Base-by-base conservation (phyloP, 92 coral and sea anemone genomes). In the Isaurus tuberculatus region DNA sequence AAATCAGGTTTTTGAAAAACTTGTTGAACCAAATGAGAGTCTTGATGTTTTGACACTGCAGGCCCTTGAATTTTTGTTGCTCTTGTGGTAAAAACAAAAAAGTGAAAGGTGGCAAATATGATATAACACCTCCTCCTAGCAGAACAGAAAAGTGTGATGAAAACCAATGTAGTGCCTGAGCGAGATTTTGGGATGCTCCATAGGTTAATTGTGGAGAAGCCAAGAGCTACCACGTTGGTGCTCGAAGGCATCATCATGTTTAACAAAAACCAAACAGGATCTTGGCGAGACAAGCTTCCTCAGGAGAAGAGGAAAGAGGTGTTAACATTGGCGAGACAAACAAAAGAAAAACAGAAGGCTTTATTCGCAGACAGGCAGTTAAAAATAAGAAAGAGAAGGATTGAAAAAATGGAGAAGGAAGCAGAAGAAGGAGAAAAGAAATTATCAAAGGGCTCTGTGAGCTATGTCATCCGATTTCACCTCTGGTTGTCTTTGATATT, bases 31-130 rank as follows among this genome's bases (percentile, higher is more conserved):
- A 63, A 84, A 40, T 84, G 87, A 60, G 31, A 70, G 42, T 8
- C 46, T 84, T 78, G 74, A 73, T 78, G 79, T 79, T 31, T 84
- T 84, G 87, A 73, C 87, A 22, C 82, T 58, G 51, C 81, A 73
- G 72, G 75, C 75, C 60, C 82, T 84, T 73, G 68, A 84, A 64
- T 84, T 9, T 84, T 73, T 17, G 58, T 27, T 29, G 53, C 34
- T 42, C 51, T 75, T 53, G 68, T 75, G n/a, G 82, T 75, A 13
- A 75, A 75, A 36, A 75, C 55, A 63, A 20, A 61, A n/a, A 79
- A 19, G 1, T 79, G 58, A 28, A 32, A 40, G 84, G 75, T 30
- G 75, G 75, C 4, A 79, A 55, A 33, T 79, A 34, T 53, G 69
- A 53, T 23, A 2, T 63, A 14, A 63, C 68, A 17, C 53, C 84